A percentile compares a stretch with the other conserved stretches of the same genome.
phyloP scores from a whole-genome alignment of 2,888 invertebrate species.

The Cheilosia pagana region DNA sequence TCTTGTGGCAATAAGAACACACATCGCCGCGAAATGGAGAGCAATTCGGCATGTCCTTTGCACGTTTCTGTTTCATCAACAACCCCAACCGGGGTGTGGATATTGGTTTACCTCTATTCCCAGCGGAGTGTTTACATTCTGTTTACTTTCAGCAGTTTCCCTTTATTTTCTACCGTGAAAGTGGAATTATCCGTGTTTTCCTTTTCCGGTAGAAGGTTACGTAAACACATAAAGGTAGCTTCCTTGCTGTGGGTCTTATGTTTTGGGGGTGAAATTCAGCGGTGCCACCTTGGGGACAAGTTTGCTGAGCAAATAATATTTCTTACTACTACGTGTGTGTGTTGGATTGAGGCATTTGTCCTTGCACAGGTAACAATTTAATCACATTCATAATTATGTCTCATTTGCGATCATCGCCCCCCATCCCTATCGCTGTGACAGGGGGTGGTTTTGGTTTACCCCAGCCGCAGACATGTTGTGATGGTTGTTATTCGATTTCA shows the following conservation, averaged over 20 bases:
- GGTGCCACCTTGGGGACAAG: constrained; percentile 37
- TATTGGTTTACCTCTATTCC: constrained; percentile 70
- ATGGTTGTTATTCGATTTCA: constrained; percentile 27
- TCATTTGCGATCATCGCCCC: not conserved
- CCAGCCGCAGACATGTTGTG: constrained; percentile 16
- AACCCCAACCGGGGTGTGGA: constrained; percentile 10
- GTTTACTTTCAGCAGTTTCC: constrained; percentile 38
- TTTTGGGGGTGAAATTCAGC: not conserved
- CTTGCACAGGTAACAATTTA: constrained; percentile 9
- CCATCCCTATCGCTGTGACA: not conserved
- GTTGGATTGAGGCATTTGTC: not conserved
- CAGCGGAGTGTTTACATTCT: constrained; percentile 69
- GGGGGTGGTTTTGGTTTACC: constrained; percentile 6
- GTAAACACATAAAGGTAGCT: constrained; percentile 52
- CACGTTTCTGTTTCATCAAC: constrained; percentile 29
- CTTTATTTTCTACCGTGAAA: constrained; percentile 32
- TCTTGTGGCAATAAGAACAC: constrained; percentile 8
- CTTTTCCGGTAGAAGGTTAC: constrained; percentile 51
- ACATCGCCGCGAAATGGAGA: not conserved
- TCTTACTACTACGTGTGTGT: not conserved
- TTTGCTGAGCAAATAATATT: constrained; percentile 46
- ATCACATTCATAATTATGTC: constrained; percentile 10
- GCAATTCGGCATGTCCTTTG: constrained; percentile 23
- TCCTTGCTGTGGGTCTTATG: constrained; percentile 31
- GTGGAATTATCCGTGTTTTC: constrained; percentile 45